Percentiles rank a stretch among this genome's conserved stretches.
These are phyloP conservation scores for Calliphora vicina DNA, from an alignment of 1,140 invertebrate genomes.

Conservation along the genomic window DNA sequence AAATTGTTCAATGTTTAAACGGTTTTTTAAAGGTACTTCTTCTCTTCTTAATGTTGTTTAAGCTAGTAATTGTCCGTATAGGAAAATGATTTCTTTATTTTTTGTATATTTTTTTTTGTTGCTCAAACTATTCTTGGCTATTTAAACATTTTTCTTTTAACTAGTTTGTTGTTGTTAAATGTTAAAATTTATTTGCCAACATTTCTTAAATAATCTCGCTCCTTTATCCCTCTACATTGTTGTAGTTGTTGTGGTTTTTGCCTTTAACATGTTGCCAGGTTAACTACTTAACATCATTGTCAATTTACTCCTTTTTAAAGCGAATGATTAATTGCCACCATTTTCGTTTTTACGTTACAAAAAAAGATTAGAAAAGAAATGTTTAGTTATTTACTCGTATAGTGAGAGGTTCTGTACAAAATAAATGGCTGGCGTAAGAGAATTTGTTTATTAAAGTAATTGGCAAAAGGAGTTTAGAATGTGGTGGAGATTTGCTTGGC, in stretches of 20 bases:
- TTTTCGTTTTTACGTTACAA: not conserved
- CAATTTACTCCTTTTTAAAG: not conserved
- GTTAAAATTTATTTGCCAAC: conserved; percentile 13
- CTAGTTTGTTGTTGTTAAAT: not conserved
- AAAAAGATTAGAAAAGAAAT: not conserved
- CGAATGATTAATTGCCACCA: not conserved
- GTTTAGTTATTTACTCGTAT: too few species aligned
- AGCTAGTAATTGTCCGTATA: not conserved
- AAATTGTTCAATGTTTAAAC: not conserved
- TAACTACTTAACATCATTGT: conserved; percentile 6
- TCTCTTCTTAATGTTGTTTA: not conserved
- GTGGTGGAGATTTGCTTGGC: too few species aligned
- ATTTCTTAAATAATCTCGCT: not conserved
- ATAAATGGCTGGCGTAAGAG: too few species aligned
- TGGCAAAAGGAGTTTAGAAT: too few species aligned
- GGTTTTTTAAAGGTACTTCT: not conserved
- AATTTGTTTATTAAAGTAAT: too few species aligned
- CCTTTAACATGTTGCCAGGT: not conserved
- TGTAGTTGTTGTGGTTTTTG: not conserved
- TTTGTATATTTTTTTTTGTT: not conserved
- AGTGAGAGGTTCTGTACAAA: too few species aligned
- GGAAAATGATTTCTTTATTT: not conserved
- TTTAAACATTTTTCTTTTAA: not conserved
- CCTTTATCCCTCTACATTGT: not conserved
- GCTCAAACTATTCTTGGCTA: not conserved